Percentiles rank a stretch among this genome's conserved stretches.
Evolutionary conservation across 2,797 vertebrate species (phyloP).

Genomic region (Catamblyrhynchus diadema): DNA sequence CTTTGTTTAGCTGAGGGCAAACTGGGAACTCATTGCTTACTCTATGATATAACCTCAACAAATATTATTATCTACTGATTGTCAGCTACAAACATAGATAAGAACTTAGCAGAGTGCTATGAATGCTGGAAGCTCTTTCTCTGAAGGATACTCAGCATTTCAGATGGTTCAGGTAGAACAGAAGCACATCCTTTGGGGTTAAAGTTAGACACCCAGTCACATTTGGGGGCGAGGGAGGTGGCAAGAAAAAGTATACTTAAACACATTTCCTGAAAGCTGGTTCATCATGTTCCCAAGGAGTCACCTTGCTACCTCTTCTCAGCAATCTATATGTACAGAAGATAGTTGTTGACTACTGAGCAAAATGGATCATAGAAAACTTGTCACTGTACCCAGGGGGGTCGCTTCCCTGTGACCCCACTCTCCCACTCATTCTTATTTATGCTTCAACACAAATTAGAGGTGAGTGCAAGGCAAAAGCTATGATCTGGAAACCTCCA

Average conservation of each 20-base stretch:
- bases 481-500: neutral
- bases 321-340: neutral
- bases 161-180: neutral
- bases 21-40: neutral
- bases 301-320: neutral
- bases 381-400: neutral
- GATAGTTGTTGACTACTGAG: neutral
- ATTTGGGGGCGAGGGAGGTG: fast-evolving
- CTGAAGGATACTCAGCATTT: neutral
- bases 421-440: neutral
- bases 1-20: neutral
- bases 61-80: neutral
- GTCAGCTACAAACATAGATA: neutral
- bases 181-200: neutral
- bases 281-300: neutral
- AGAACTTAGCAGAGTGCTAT: neutral
- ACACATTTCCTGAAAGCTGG: neutral
- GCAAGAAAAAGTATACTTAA: neutral
- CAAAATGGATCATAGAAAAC: neutral
- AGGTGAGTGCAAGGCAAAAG: neutral
- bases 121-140: neutral
- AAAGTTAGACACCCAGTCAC: neutral
- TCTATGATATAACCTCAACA: neutral
- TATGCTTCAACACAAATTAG: neutral
- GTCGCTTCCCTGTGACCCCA: neutral